These are phyloP conservation scores for Takifugu rubripes DNA, from an alignment of 2,797 vertebrate species.

Conservation along the genomic window DNA sequence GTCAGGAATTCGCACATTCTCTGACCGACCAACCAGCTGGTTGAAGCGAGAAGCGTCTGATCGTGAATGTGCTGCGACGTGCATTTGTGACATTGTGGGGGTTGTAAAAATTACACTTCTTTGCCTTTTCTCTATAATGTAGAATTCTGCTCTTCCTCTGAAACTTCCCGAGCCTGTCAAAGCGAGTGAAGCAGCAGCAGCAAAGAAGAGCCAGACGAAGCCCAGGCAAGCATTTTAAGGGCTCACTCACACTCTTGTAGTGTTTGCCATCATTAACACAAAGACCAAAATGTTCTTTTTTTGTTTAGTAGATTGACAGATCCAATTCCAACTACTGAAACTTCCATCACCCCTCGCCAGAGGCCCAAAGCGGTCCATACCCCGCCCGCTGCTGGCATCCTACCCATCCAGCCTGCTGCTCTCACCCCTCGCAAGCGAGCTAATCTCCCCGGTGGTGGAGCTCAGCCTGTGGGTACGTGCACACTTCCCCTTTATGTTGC, in stretches of 20 bases:
- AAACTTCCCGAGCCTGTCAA: conserved; percentile 95
- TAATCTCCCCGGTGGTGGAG: conserved; percentile 73
- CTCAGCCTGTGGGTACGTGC: conserved; percentile 80
- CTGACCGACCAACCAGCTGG: conserved; percentile 15
- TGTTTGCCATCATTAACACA: conserved; percentile 38
- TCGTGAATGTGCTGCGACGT: not conserved
- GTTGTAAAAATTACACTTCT: not conserved
- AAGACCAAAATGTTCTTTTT: conserved; percentile 15
- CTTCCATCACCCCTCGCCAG: conserved; percentile 96
- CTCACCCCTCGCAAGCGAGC: conserved; percentile 94
- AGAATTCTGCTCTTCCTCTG: conserved; percentile 90
- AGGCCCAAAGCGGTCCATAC: conserved; percentile 95
- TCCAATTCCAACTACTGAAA: conserved; percentile 95
- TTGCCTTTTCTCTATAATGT: conserved; percentile 26
- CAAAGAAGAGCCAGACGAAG: conserved; percentile 91
- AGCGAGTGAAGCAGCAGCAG: conserved; percentile 96
- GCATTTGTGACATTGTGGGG: too few relatives aligned
- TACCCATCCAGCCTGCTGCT: conserved; percentile 94
- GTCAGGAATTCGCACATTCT: conserved; percentile 9
- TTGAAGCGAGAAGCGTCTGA: not conserved
- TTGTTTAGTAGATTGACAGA: conserved; percentile 85
- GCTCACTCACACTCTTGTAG: conserved; percentile 3
- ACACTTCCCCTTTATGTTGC: conserved; percentile 3
- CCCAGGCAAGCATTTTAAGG: conserved; percentile 78
- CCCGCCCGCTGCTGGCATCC: conserved; percentile 84